Conservation (phyloP, 2,888 invertebrate genomes). For the Anorthoa munda region DNA sequence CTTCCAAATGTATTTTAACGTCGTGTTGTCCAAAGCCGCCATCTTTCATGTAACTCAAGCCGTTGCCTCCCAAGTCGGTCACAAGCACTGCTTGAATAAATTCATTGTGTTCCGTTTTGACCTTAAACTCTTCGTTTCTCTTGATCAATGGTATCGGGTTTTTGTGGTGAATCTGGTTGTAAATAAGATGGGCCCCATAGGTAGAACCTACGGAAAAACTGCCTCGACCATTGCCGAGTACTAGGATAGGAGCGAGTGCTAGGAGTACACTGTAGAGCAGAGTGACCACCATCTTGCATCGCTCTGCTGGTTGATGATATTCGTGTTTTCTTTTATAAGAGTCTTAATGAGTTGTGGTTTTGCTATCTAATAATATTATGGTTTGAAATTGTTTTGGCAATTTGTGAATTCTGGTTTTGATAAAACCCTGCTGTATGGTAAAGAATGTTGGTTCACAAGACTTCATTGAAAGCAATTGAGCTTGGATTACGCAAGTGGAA, state of each 20-base stretch:
- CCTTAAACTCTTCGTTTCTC: slow-evolving; percentile 58
- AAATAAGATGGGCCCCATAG: slow-evolving; percentile 56
- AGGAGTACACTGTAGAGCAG: slow-evolving; percentile 26
- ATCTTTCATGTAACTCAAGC: slow-evolving; percentile 57
- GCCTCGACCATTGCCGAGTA: slow-evolving; percentile 4
- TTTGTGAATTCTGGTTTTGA: background rate
- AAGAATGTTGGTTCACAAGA: background rate
- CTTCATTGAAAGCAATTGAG: background rate
- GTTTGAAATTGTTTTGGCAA: slow-evolving; percentile 5
- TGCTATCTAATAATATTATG: background rate
- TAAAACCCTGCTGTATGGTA: background rate
- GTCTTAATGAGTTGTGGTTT: slow-evolving; percentile 38
- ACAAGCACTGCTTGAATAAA: slow-evolving; percentile 64
- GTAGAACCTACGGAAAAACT: slow-evolving; percentile 34
- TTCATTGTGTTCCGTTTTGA: slow-evolving; percentile 50
- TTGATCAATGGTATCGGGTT: slow-evolving; percentile 55
- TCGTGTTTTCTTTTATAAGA: slow-evolving; percentile 19
- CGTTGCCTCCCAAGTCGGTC: slow-evolving; percentile 66
- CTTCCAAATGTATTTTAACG: slow-evolving; percentile 68
- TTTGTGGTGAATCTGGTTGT: slow-evolving; percentile 64
- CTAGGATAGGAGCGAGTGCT: slow-evolving; percentile 19
- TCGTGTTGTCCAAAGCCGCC: slow-evolving; percentile 67
- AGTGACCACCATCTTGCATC: slow-evolving; percentile 46
- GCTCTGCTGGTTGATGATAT: background rate
- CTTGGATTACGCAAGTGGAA: background rate